Conservation (phyloP, 2,888 invertebrate genomes). For the Drosophila fulvimacula region DNA sequence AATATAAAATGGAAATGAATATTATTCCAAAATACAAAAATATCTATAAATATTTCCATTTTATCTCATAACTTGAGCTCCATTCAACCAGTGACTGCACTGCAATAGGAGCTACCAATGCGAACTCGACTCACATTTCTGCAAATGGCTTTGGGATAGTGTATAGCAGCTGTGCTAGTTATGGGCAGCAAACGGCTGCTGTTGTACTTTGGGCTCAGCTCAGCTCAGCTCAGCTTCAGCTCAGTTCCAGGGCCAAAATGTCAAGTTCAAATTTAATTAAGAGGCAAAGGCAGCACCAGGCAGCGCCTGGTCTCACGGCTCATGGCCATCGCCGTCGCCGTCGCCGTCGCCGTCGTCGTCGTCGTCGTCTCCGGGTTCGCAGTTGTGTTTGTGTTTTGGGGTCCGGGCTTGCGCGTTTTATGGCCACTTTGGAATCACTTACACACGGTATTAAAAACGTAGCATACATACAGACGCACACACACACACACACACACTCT, state of each 20-base stretch:
- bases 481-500: background rate
- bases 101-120: background rate
- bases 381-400: slow-evolving; percentile 1
- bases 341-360: background rate
- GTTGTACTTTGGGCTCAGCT: background rate
- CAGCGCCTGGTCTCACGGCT: slow-evolving; percentile 23
- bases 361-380: slow-evolving; percentile 6
- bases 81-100: background rate
- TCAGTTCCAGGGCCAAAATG: slow-evolving; percentile 56
- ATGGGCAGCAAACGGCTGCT: background rate
- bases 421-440: slow-evolving; percentile 69
- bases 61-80: background rate
- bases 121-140: background rate
- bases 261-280: slow-evolving; percentile 79
- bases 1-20: no score
- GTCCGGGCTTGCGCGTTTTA: slow-evolving; percentile 47
- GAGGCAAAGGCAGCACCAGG: slow-evolving; percentile 24
- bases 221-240: slow-evolving; percentile 14
- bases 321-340: slow-evolving; percentile 3
- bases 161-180: background rate
- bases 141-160: background rate
- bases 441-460: slow-evolving; percentile 52
- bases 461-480: slow-evolving; percentile 27
- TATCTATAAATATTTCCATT: background rate
- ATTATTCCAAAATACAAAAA: background rate